phyloP scores from a whole-genome alignment of 2,113 vertebrate genomes.

The Elanoides forficatus region DNA sequence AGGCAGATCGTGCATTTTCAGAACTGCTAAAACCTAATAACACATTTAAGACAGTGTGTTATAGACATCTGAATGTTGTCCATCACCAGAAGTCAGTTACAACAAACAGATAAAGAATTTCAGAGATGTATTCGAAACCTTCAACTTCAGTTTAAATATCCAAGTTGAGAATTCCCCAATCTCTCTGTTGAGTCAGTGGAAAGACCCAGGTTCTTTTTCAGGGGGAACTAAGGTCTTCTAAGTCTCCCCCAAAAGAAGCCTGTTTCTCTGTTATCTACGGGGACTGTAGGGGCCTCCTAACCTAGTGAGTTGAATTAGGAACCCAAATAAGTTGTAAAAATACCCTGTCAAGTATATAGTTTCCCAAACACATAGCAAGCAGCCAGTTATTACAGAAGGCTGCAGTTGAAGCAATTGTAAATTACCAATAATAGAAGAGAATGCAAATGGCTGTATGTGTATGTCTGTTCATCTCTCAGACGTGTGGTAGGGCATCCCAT shows the following conservation, averaged over 20 bases:
- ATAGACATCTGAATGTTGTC: background rate
- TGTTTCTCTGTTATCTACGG: background rate
- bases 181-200: background rate
- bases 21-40: background rate
- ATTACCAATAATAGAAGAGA: background rate
- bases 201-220: background rate
- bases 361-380: background rate
- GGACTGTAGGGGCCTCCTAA: background rate
- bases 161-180: background rate
- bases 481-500: background rate
- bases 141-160: background rate
- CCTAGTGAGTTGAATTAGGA: background rate
- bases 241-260: background rate
- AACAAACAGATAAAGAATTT: background rate
- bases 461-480: background rate
- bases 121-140: background rate
- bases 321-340: background rate
- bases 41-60: background rate
- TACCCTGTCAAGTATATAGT: background rate
- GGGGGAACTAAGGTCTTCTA: background rate
- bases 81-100: background rate
- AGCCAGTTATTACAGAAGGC: background rate
- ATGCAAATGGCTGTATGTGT: background rate
- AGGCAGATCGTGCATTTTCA: background rate
- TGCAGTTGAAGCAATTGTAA: background rate